phyloP scores from a whole-genome alignment of 2,888 invertebrate species.

The Lycophotia porphyrea region DNA sequence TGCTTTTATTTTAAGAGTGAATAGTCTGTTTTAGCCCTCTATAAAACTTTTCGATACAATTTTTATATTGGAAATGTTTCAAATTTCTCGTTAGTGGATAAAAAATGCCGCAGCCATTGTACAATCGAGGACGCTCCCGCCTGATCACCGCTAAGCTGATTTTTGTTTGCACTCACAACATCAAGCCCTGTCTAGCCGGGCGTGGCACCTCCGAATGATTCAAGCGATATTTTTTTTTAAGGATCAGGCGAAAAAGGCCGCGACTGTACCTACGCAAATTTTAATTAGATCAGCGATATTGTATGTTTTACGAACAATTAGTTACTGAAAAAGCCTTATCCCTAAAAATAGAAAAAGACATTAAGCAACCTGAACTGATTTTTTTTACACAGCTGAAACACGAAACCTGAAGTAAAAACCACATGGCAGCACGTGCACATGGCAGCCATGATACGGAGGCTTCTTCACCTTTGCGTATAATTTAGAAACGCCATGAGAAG shows the following conservation, averaged over 20 bases:
- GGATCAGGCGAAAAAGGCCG: too few relatives aligned
- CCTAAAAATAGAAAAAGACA: not conserved
- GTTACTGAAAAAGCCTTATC: not conserved
- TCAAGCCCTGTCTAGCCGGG: too few relatives aligned
- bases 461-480: slow-evolving; percentile 7
- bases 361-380: not conserved
- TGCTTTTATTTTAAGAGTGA: slow-evolving; percentile 20
- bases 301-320: not conserved
- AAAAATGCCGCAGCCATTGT: not conserved
- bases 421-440: too few relatives aligned
- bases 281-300: not conserved
- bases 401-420: not conserved
- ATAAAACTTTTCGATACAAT: slow-evolving; percentile 21
- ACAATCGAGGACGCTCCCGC: too few relatives aligned
- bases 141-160: too few relatives aligned
- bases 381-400: not conserved
- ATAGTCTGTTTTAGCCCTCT: not conserved
- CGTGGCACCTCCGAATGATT: too few relatives aligned
- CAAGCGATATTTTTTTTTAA: too few relatives aligned
- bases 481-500: not conserved
- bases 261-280: not conserved
- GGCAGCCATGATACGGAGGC: not conserved
- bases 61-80: slow-evolving; percentile 21
- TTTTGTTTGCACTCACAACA: too few relatives aligned
- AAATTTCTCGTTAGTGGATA: slow-evolving; percentile 2